Evolutionary conservation across 2,888 invertebrate genomes (phyloP).

Genomic region (Osmoderma eremita): DNA sequence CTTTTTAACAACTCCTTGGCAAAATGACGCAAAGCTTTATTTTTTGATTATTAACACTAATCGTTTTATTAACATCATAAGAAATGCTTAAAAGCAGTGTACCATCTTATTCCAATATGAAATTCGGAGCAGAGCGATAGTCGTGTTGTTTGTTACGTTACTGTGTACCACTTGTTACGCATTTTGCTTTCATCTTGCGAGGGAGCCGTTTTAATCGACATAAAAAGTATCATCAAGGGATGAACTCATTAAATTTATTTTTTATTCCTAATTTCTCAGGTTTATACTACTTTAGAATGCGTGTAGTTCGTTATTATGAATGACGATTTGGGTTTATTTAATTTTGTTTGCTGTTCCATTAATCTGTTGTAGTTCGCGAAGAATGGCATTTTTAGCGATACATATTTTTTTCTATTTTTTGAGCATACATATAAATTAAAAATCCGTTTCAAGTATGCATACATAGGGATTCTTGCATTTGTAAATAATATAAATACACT

Average conservation of each 20-base stretch:
- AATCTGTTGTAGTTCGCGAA: constrained; percentile 20
- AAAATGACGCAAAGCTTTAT: constrained; percentile 56
- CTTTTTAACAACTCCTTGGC: constrained; percentile 58
- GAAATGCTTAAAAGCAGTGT: constrained; percentile 26
- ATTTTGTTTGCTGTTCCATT: constrained; percentile 25
- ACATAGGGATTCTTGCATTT: constrained; percentile 23
- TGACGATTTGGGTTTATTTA: constrained; percentile 21
- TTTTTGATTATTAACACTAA: constrained; percentile 41
- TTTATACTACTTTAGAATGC: constrained; percentile 51
- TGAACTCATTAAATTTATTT: constrained; percentile 31
- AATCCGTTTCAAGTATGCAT: background rate
- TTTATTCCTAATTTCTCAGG: constrained; percentile 43
- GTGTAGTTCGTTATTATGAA: constrained; percentile 29
- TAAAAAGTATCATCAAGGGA: constrained; percentile 21
- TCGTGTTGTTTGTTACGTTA: constrained; percentile 19
- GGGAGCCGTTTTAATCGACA: constrained; percentile 46
- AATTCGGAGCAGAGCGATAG: constrained; percentile 28
- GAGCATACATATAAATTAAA: background rate
- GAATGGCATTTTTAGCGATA: constrained; percentile 9
- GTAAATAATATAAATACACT: constrained; percentile 21
- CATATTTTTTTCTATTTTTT: constrained; percentile 9
- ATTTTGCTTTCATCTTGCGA: constrained; percentile 54
- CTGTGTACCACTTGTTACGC: constrained; percentile 19
- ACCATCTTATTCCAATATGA: constrained; percentile 15
- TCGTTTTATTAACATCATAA: constrained; percentile 34